A percentile compares a stretch with the other conserved stretches of the same genome.
These are phyloP conservation scores for Macquaria ambigua DNA, from an alignment of 2,113 vertebrate genomes.

Conservation along the genomic window DNA sequence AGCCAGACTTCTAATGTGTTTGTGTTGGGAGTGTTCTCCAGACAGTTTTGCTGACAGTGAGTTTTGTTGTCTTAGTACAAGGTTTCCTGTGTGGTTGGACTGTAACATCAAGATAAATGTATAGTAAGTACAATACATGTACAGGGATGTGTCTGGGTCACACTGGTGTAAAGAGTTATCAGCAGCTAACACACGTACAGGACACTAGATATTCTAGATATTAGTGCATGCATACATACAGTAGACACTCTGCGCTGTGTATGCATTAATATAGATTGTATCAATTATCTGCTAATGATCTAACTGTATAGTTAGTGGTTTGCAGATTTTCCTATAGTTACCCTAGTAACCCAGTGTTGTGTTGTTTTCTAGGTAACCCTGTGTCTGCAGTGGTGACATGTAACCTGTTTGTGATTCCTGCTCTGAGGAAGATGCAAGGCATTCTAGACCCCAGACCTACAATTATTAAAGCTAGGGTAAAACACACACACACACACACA, in stretches of 20 bases:
- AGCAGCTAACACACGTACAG: background rate
- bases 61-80: background rate
- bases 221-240: background rate
- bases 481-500: conserved; percentile 1
- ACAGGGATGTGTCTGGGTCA: background rate
- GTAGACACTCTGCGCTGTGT: background rate
- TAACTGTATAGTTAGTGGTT: background rate
- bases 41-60: background rate
- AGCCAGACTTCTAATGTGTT: background rate
- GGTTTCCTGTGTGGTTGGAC: background rate
- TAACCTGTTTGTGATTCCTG: conserved; percentile 99
- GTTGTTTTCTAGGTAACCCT: conserved; percentile 90
- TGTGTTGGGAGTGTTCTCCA: background rate
- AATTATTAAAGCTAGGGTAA: conserved; percentile 99
- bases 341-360: background rate
- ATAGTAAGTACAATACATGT: background rate
- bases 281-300: background rate
- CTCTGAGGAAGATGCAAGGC: conserved; percentile 99
- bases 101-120: background rate
- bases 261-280: background rate
- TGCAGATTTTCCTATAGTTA: background rate
- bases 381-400: conserved; percentile 99
- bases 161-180: background rate
- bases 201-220: background rate
- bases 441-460: conserved; percentile 98